Percentiles rank a stretch among this genome's conserved stretches.
Evolutionary conservation across 2,113 vertebrate genomes (phyloP).

Genomic region (Hippocampus mohnikei): DNA sequence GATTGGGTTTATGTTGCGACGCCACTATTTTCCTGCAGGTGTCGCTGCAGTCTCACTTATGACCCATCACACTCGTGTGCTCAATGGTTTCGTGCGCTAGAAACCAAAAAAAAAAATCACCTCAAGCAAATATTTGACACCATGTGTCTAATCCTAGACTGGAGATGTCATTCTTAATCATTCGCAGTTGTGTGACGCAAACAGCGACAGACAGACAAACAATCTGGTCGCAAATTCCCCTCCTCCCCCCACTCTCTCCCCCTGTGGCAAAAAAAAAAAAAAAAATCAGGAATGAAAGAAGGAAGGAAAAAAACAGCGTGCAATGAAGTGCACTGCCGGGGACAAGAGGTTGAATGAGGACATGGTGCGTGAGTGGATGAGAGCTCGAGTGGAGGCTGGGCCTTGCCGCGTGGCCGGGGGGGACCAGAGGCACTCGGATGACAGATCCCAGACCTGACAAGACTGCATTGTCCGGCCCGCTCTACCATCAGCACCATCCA

Average conservation of each 20-base stretch:
- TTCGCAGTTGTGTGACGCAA: not conserved
- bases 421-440: constrained; percentile 43
- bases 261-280: constrained; percentile 21
- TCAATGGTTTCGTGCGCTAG: not conserved
- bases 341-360: constrained; percentile 59
- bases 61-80: not conserved
- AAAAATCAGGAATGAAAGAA: not conserved
- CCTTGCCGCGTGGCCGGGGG: constrained; percentile 29
- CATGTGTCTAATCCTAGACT: constrained; percentile 21
- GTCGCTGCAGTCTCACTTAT: constrained; percentile 45
- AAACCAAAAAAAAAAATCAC: constrained; percentile 17
- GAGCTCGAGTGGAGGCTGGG: constrained; percentile 27
- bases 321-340: constrained; percentile 39
- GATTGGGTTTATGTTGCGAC: constrained; percentile 14
- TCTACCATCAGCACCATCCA: constrained; percentile 13
- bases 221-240: not conserved
- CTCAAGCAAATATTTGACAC: constrained; percentile 16
- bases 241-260: not conserved
- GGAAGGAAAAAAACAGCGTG: constrained; percentile 14
- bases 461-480: constrained; percentile 41
- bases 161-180: constrained; percentile 15
- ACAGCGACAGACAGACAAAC: constrained; percentile 9
- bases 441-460: constrained; percentile 55
- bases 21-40: constrained; percentile 49
- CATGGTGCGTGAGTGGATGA: constrained; percentile 46